Evolutionary conservation across 2,797 vertebrate genomes (phyloP).

Genomic region (Argyrosomus regius): DNA sequence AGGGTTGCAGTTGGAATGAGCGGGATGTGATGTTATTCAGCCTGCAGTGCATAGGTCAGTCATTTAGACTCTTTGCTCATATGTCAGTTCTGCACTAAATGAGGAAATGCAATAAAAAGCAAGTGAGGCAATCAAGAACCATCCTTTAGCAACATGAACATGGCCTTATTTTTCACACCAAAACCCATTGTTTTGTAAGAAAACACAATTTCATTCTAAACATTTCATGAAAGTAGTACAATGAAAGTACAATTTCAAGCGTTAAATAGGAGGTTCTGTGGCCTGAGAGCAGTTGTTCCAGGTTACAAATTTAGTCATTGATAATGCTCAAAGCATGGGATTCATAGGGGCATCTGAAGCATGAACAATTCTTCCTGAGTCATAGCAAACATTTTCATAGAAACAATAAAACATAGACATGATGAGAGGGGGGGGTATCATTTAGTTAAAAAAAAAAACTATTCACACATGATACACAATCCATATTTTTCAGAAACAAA

Average conservation of each 20-base stretch:
- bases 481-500: constrained; percentile 56
- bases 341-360: constrained; percentile 38
- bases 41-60: constrained; percentile 36
- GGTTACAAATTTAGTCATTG: constrained; percentile 15
- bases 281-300: constrained; percentile 25
- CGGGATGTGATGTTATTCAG: constrained; percentile 26
- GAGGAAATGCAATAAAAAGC: constrained; percentile 67
- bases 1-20: constrained; percentile 16
- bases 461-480: constrained; percentile 34
- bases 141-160: constrained; percentile 46
- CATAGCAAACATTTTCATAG: constrained; percentile 35
- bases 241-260: constrained; percentile 31
- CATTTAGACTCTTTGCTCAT: constrained; percentile 43
- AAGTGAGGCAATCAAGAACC: constrained; percentile 61
- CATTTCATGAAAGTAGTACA: constrained; percentile 46
- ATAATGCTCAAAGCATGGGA: constrained; percentile 46
- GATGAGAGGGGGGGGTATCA: constrained; percentile 1
- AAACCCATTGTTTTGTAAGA: constrained; percentile 52
- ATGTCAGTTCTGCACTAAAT: constrained; percentile 48
- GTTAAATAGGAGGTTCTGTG: constrained; percentile 6
- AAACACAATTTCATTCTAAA: constrained; percentile 32
- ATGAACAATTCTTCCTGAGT: constrained; percentile 48
- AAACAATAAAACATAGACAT: constrained; percentile 12
- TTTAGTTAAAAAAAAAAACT: constrained; percentile 26
- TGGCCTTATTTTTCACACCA: constrained; percentile 66